phyloP scores from a whole-genome alignment of 2,888 invertebrate genomes.

The Sicus ferrugineus region DNA sequence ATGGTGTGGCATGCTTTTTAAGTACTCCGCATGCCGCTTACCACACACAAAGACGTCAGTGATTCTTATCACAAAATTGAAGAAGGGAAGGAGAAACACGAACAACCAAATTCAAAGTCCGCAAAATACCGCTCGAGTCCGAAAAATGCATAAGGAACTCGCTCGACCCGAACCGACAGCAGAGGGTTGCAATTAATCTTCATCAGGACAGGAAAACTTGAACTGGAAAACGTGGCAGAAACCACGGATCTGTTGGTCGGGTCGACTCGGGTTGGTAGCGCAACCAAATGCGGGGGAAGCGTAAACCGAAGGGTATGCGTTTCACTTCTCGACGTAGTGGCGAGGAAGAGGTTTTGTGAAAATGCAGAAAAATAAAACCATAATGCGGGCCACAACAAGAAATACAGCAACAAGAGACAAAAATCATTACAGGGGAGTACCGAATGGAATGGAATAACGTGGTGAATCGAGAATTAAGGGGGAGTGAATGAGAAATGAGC shows the following conservation, averaged over 20 bases:
- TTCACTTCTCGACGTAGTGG: not conserved
- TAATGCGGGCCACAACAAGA: conserved; percentile 40
- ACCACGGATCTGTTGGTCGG: not conserved
- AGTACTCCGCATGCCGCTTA: not conserved
- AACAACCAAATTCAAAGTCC: too few relatives aligned
- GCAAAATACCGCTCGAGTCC: not conserved
- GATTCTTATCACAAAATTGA: conserved; percentile 1
- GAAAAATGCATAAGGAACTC: not conserved
- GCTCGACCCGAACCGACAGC: not conserved
- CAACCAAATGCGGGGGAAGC: not conserved
- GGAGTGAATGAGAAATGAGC: not conserved
- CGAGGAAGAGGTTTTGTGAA: conserved; percentile 19
- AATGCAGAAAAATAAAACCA: conserved; percentile 42
- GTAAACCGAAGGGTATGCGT: not conserved
- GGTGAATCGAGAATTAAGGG: not conserved
- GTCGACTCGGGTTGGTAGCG: not conserved
- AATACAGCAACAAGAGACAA: conserved; percentile 11
- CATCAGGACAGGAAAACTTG: conserved; percentile 29
- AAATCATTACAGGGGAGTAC: conserved; percentile 27
- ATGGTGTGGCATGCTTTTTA: not conserved
- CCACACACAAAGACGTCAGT: not conserved
- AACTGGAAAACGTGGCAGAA: not conserved
- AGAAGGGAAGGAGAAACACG: not conserved
- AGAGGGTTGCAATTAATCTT: conserved; percentile 42
- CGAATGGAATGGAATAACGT: conserved; percentile 28